Percentiles rank a stretch among this genome's conserved stretches.
Conservation (phyloP, 2,113 vertebrate species). For the human (Homo sapiens) region DNA sequence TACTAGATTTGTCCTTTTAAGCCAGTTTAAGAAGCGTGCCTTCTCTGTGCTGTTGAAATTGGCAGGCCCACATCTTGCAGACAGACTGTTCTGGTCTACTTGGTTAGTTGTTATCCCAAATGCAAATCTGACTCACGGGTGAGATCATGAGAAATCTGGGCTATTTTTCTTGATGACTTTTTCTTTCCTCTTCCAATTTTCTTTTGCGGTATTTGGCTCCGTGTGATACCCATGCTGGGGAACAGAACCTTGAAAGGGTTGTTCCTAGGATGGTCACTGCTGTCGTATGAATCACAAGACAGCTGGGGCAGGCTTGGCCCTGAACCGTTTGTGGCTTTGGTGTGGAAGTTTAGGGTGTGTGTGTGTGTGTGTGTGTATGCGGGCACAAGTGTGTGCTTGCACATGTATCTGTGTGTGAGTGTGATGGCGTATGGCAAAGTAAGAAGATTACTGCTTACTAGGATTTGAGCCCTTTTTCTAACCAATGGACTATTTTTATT, state of each 20-base stretch:
- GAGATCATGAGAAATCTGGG: slow-evolving; percentile 83
- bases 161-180: slow-evolving; percentile 82
- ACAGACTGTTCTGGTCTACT: slow-evolving; percentile 77
- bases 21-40: slow-evolving; percentile 76
- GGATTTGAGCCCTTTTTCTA: background rate
- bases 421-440: background rate
- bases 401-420: too few relatives aligned
- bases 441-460: background rate
- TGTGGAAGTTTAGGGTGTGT: background rate
- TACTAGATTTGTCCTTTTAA: slow-evolving; percentile 78
- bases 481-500: background rate
- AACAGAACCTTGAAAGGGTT: slow-evolving; percentile 4
- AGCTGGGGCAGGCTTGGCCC: background rate
- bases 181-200: slow-evolving; percentile 74
- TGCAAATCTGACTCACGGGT: slow-evolving; percentile 80
- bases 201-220: slow-evolving; percentile 67
- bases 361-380: background rate
- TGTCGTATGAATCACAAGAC: background rate
- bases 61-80: slow-evolving; percentile 78
- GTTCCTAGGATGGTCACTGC: slow-evolving; percentile 19
- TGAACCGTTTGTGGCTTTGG: background rate
- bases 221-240: slow-evolving; percentile 7
- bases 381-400: background rate
- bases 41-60: slow-evolving; percentile 81
- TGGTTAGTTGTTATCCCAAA: slow-evolving; percentile 81